A percentile compares a stretch with the other conserved stretches of the same genome.
Conservation (phyloP, 2,797 vertebrate genomes). For the Tragopan temminckii region DNA sequence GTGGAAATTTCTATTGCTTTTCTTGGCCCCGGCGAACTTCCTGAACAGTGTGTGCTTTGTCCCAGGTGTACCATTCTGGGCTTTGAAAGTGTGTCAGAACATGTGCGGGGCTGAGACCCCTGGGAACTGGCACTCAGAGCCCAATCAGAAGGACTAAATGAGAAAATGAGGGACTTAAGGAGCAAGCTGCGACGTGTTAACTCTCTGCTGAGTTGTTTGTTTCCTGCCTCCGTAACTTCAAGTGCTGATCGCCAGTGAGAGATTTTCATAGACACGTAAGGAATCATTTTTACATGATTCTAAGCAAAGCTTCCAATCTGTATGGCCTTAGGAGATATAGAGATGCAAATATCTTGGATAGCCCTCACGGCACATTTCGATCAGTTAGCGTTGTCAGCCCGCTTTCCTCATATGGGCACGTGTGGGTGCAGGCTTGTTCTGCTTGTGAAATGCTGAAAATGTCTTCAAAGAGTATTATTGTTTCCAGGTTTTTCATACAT, state of each 20-base stretch:
- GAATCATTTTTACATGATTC: background rate
- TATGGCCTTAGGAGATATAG: slow-evolving; percentile 3
- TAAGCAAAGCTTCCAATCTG: background rate
- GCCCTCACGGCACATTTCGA: background rate
- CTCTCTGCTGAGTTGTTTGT: slow-evolving; percentile 19
- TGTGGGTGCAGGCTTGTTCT: slow-evolving; percentile 53
- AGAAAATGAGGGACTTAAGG: background rate
- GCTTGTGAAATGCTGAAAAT: slow-evolving; percentile 68
- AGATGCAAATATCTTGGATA: slow-evolving; percentile 53
- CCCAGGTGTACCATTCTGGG: slow-evolving; percentile 88
- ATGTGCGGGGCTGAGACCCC: slow-evolving; percentile 78
- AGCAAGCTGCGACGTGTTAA: background rate
- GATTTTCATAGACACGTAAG: background rate
- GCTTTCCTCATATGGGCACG: background rate
- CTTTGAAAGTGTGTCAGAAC: slow-evolving; percentile 86
- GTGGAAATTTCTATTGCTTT: slow-evolving; percentile 90
- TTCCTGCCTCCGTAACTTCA: slow-evolving; percentile 11
- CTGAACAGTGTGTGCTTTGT: slow-evolving; percentile 82
- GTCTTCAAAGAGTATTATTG: slow-evolving; percentile 58
- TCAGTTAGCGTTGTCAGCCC: slow-evolving; percentile 18
- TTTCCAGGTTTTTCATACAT: slow-evolving; percentile 65
- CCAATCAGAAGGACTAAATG: slow-evolving; percentile 40
- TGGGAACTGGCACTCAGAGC: slow-evolving; percentile 80
- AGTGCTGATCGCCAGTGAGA: background rate
- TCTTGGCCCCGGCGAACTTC: slow-evolving; percentile 87